These are phyloP conservation scores for Hippolais icterina DNA, from an alignment of 2,113 vertebrate genomes.

Conservation along the genomic window DNA sequence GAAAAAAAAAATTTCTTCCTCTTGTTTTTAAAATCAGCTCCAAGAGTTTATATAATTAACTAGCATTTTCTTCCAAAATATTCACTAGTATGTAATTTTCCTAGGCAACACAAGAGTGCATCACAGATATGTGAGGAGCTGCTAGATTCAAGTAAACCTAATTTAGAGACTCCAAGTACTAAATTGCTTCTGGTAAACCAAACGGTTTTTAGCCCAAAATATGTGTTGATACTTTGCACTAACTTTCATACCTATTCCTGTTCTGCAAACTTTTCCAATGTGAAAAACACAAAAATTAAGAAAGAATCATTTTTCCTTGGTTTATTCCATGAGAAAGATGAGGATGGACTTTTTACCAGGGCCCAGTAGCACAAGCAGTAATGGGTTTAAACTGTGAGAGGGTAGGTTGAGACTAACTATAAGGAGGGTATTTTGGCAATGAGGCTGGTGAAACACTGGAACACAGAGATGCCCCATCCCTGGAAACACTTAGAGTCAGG, in stretches of 20 bases:
- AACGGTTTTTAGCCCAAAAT: not conserved
- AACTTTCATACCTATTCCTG: not conserved
- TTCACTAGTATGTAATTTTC: not conserved
- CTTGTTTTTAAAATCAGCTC: not conserved
- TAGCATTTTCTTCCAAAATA: not conserved
- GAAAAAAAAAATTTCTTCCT: not conserved
- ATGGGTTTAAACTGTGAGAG: not conserved
- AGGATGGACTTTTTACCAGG: not conserved
- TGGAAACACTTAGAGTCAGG: not conserved
- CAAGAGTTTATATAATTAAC: not conserved
- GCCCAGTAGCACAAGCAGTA: fast-evolving
- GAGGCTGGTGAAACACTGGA: not conserved
- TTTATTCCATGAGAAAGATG: not conserved
- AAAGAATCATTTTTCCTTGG: not conserved
- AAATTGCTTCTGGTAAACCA: not conserved
- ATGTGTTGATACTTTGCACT: not conserved
- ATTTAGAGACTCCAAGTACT: not conserved
- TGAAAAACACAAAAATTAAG: not conserved
- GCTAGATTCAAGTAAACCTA: not conserved
- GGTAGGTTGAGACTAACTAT: not conserved
- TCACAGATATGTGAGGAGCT: not conserved
- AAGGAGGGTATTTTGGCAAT: not conserved
- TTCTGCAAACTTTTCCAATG: fast-evolving
- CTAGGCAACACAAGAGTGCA: not conserved
- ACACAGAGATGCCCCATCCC: not conserved